These are phyloP conservation scores for Poecilia wingei DNA, from an alignment of 2,797 vertebrate genomes.

Conservation along the genomic window DNA sequence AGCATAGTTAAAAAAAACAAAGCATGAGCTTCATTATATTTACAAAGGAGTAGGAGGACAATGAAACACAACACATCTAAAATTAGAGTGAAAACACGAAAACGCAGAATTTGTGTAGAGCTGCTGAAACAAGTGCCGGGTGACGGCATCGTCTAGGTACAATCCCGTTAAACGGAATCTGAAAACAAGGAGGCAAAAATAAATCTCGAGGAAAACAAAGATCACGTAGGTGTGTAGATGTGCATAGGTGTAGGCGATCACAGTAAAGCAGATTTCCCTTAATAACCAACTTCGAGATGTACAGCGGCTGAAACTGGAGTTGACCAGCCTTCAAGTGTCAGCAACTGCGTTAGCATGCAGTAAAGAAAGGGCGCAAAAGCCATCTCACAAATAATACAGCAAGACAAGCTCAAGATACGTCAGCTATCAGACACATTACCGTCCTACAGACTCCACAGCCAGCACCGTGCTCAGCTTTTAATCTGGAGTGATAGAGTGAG, in stretches of 20 bases:
- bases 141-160: not conserved
- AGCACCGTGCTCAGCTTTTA: constrained; percentile 3
- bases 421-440: not conserved
- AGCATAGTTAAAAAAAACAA: too few relatives aligned
- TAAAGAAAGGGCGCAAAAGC: not conserved
- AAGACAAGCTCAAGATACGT: not conserved
- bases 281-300: not conserved
- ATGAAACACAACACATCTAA: too few relatives aligned
- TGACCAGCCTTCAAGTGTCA: not conserved
- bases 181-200: not conserved
- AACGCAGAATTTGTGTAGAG: too few relatives aligned
- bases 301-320: not conserved
- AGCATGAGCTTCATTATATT: too few relatives aligned
- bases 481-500: constrained; percentile 5
- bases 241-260: not conserved
- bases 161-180: not conserved
- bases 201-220: not conserved
- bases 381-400: constrained; percentile 8
- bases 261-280: not conserved
- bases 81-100: too few relatives aligned
- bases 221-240: not conserved
- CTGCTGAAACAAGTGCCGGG: too few relatives aligned
- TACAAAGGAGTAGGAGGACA: too few relatives aligned
- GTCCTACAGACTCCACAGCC: not conserved
- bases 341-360: not conserved